Base-by-base conservation (phyloP, 2,888 invertebrate genomes). In the Diaphora mendica region DNA sequence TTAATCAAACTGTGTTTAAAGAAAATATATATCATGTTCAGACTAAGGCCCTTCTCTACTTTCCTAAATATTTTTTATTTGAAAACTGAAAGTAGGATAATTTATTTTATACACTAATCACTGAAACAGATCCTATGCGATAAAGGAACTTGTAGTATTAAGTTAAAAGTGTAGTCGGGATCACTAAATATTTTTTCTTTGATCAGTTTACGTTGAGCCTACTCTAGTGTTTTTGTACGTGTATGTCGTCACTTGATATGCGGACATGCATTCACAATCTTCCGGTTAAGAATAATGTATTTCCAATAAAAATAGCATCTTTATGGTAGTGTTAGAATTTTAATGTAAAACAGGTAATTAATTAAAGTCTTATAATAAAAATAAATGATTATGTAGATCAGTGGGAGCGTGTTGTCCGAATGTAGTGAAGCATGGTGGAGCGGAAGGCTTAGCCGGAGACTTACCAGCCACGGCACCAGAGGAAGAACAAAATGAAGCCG, bases 321-420 rank as follows among this genome's bases (percentile, higher is more conserved):
- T 55, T 23, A n/a, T 23, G n/a, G 55, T n/a, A 11, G n/a, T 3
- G 3, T 62, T 62, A 62, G 30, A 15, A 30, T 30, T 62, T 5
- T 17, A 62, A 30, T 62, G 7, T 30, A 62, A 62, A 62, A 30
- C 15, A 30, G 30, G 7, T 62, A 30, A 26, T 4, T 1, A 0
- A 0, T 26, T n/a, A n/a, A n/a, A n/a, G n/a, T 26, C 59, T 1
- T 42, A 74, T 75, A 76, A 26, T 26, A 62, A 82, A 76, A 71
- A 79, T 71, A 74, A 4, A 51, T 62, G 2, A 2, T 15, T 59
- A 5, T 20, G 23, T 71, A 91, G 92, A 48, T 85, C 97, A 62
- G 96, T 98, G 72, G 98, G 98, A n/a, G 96, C 97, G 26, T 98
- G 98, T 88, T 98, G 98, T 86, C 98, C 98, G 0, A 97, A 97